Base-by-base conservation (phyloP, 2,797 vertebrate genomes). In the Pseudopleuronectes americanus region DNA sequence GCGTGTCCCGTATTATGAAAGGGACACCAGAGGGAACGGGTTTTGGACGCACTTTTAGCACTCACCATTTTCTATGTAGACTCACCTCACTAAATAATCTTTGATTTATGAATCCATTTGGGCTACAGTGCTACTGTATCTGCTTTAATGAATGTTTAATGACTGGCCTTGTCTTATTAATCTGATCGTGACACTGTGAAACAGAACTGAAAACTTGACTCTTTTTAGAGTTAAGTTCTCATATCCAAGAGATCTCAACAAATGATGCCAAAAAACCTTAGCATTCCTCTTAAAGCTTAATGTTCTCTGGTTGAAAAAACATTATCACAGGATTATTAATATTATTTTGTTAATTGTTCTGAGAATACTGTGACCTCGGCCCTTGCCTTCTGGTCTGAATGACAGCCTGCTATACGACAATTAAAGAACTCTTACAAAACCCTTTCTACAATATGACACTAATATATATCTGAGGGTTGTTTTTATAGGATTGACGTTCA, bases 141-240 rank as follows among this genome's bases (percentile, higher is more conserved):
- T 62, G 66, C 74, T 78, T 56, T 73, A 77, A 79, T 83, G 38
- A 72, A 78, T 53, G 55, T 64, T 78, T 74, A 74, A 78, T 55
- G 48, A 33, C 23, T 54, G 21, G 57, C 45, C 55, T 74, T 19
- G 13, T 62, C 12, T 61, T 36, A 54, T 72, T 72, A 68, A 69
- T 71, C 57, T 66, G 47, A 74, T 45, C 6, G n/a, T 28, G 19
- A 10, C 51, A 36, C 45, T 26, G 19, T 58, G 52, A 55, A 55
- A 28, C 8, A 26, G 24, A 66, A 19, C 26, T 5, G 16, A 63
- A 63, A 63, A 52, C 33, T 0, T n/a, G 62, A 38, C 31, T 28
- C 26, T 48, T 67, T 78, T 13, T 26, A 12, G 4, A 21, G 28
- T 36, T 28, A 36, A 6, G 23, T 41, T 64, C 36, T 59, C 24